Percentiles rank a stretch among this genome's conserved stretches.
Evolutionary conservation across 2,797 vertebrate species (phyloP).

Genomic region (Poeciliopsis turneri): DNA sequence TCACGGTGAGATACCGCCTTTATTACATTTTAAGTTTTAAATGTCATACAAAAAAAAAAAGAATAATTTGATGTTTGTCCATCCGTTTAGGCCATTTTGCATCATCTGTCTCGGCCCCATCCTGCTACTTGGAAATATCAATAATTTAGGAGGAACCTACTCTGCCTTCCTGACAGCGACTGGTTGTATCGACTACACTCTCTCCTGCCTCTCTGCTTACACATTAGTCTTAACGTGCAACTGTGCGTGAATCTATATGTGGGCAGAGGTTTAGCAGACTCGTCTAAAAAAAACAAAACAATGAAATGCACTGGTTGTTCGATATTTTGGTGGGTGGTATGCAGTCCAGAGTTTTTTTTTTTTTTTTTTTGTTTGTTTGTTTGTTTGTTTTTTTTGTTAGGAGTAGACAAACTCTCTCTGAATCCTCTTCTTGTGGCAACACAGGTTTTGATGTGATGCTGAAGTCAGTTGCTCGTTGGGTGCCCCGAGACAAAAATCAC

Average conservation of each 20-base stretch:
- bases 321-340: neutral
- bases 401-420: neutral
- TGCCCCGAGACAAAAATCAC: neutral
- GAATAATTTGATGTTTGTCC: neutral
- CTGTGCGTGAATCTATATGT: neutral
- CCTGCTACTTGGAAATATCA: conserved; percentile 2
- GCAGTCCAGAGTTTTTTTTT: neutral
- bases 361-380: too few relatives aligned
- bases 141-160: conserved; percentile 16
- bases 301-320: neutral
- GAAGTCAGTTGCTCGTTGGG: neutral
- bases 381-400: neutral
- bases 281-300: neutral
- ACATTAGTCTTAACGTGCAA: neutral
- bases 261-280: neutral
- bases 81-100: neutral
- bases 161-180: conserved; percentile 4
- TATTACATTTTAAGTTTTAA: conserved; percentile 5
- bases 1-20: neutral
- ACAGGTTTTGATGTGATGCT: neutral
- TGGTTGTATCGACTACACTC: conserved; percentile 6
- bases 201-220: neutral
- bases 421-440: neutral
- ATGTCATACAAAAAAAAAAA: too few relatives aligned
- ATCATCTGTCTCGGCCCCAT: neutral